phyloP scores from a whole-genome alignment of 2,797 vertebrate genomes.

The Carcharodon carcharias region DNA sequence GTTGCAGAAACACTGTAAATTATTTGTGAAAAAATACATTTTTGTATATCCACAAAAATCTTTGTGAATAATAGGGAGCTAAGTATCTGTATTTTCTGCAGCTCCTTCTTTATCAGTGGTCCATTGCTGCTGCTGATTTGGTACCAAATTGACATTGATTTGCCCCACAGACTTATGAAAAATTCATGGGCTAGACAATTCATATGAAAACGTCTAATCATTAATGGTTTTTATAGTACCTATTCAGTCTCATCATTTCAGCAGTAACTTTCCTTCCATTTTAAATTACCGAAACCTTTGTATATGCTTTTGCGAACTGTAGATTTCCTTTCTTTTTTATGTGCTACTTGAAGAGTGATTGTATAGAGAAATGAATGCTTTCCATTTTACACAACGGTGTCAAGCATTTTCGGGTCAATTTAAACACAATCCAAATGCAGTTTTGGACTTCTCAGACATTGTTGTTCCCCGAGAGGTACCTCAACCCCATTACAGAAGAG shows the following conservation, averaged over 20 bases:
- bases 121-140: conserved; percentile 35
- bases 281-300: conserved; percentile 35
- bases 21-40: not conserved
- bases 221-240: conserved; percentile 37
- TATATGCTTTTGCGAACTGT: not conserved
- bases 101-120: conserved; percentile 20
- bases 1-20: not conserved
- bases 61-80: conserved; percentile 12
- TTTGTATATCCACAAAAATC: conserved; percentile 22
- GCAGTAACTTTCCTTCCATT: conserved; percentile 35
- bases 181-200: conserved; percentile 34
- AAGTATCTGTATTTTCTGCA: conserved; percentile 12
- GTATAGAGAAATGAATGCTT: conserved; percentile 22
- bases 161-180: conserved; percentile 37
- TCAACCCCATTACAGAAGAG: not conserved
- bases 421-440: not conserved
- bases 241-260: conserved; percentile 37
- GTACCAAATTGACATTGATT: conserved; percentile 36
- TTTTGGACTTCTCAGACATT: not conserved
- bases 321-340: not conserved
- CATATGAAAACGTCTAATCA: conserved; percentile 37
- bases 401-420: conserved; percentile 1
- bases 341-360: not conserved
- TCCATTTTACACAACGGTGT: not conserved
- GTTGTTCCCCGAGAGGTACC: not conserved